Conservation (phyloP, 2,113 vertebrate genomes). For the Aepyceros melampus region DNA sequence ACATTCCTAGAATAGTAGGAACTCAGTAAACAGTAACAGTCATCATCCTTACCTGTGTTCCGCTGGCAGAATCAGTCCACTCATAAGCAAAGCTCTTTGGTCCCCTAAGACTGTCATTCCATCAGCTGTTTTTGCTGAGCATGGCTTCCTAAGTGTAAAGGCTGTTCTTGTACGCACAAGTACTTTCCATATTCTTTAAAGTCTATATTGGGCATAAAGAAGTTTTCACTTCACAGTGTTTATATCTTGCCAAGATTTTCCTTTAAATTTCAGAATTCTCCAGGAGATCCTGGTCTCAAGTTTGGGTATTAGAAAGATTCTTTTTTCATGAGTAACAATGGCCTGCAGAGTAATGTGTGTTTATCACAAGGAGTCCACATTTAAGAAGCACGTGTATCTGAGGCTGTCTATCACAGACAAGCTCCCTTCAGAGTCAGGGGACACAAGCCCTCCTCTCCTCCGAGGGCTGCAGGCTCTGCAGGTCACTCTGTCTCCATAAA, state of each 20-base stretch:
- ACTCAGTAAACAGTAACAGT: not conserved
- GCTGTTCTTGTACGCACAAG: not conserved
- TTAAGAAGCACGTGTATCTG: not conserved
- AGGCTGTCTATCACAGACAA: not conserved
- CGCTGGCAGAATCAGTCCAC: not conserved
- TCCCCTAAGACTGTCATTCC: not conserved
- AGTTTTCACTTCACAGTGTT: not conserved
- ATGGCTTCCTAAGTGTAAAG: not conserved
- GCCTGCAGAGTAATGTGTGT: not conserved
- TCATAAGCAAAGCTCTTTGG: not conserved
- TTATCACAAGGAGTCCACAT: not conserved
- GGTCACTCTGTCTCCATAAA: conserved; percentile 50
- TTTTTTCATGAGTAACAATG: not conserved
- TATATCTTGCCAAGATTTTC: not conserved
- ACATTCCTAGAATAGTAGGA: not conserved
- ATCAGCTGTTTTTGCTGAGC: not conserved
- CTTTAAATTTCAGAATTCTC: not conserved
- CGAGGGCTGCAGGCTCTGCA: not conserved
- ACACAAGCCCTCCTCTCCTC: not conserved
- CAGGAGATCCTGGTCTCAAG: not conserved
- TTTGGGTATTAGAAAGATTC: not conserved
- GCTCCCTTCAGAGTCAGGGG: not conserved
- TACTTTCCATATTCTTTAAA: not conserved
- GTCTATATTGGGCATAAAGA: not conserved
- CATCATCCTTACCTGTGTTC: not conserved